Conservation (phyloP, 2,113 vertebrate genomes). For the Miniopterus natalensis region DNA sequence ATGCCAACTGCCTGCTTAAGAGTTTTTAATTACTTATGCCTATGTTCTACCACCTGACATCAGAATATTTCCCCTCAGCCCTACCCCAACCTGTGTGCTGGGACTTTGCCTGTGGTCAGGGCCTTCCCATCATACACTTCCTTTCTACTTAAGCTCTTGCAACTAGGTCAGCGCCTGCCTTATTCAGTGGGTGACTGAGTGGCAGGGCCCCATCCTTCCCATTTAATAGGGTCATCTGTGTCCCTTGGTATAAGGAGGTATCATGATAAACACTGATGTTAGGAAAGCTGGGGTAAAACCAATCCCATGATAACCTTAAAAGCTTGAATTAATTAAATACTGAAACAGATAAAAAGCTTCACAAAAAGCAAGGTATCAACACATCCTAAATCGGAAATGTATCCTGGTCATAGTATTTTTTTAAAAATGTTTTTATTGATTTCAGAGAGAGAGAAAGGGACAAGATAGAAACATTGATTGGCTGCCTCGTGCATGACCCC, state of each 20-base stretch:
- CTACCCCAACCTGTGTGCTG: background rate
- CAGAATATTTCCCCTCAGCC: background rate
- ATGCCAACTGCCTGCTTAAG: background rate
- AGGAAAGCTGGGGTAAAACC: constrained; percentile 4
- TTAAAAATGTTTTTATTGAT: too few relatives aligned
- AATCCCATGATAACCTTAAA: constrained; percentile 39
- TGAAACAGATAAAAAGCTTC: constrained; percentile 52
- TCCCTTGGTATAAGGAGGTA: background rate
- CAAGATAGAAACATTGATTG: too few relatives aligned
- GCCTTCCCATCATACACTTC: background rate
- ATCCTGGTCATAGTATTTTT: constrained; percentile 43
- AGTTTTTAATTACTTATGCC: background rate
- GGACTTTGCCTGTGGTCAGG: background rate
- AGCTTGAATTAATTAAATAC: constrained; percentile 49
- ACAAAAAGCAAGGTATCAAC: constrained; percentile 13
- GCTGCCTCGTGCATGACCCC: too few relatives aligned
- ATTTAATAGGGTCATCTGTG: background rate
- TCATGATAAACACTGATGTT: background rate
- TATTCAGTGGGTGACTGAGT: background rate
- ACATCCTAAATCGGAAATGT: constrained; percentile 48
- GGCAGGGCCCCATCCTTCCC: background rate
- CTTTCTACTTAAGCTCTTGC: background rate
- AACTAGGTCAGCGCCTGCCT: background rate
- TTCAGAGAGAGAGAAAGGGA: too few relatives aligned
- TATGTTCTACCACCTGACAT: background rate